Evolutionary conservation across 2,888 invertebrate species (phyloP), one percentile per base, ranked within the genome.

Genomic region (Zele albiditarsus): DNA sequence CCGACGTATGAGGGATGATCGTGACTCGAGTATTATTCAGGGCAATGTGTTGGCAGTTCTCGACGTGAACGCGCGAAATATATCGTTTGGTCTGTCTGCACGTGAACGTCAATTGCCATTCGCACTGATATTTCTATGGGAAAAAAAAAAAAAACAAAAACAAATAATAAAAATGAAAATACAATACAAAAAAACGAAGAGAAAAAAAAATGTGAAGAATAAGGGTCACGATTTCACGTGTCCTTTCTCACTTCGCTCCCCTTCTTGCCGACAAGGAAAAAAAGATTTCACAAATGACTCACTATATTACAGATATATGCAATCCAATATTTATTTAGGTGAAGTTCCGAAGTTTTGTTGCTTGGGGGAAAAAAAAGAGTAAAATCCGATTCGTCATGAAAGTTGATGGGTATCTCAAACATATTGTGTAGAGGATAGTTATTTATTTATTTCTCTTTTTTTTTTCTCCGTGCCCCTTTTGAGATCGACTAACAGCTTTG

Each of bases 1-100:
- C 46, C 67, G 58, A 23, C 33, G 27, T 42, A 71, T 71, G 71
- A 71, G 14, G 27, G 42, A 71, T 60, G 33, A 62, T 60, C 62
- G 60, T 71, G 71, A 38, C 62, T 71, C 3, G 42, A 20, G 46
- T 71, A 71, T 71, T 71, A 71, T 71, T 71, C 71, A 71, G 23
- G 14, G 38, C 62, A 28, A 71, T 71, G 62, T 71, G 57, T 62
- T 71, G 71, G 60, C 71, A 28, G 42, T 60, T 71, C 42, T 71
- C 25, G 20, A 33, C 38, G 20, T 63, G 23, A n/a, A 10, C 38
- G 33, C 25, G 20, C 31, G 33, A 62, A 33, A 38, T 25, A 63
- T 63, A 38, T 63, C 38, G 38, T 63, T 53, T 23, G 20, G 20
- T 20, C 53, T 53, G 53, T 53, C 53, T 53, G 53, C 53, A 8